phyloP scores from a whole-genome alignment of 1,140 invertebrate genomes.

The Stegodyphus mimosarum region DNA sequence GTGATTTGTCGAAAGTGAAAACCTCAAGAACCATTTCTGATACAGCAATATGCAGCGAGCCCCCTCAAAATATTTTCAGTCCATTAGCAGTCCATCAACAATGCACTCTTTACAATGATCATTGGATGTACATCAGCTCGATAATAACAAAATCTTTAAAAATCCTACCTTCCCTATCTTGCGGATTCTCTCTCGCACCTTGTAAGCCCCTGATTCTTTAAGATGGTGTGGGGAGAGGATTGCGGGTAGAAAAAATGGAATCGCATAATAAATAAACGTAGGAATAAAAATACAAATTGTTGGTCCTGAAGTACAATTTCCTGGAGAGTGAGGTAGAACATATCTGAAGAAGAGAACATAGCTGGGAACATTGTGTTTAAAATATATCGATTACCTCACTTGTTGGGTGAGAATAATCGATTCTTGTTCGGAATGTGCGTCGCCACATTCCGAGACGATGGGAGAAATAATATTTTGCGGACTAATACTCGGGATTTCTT shows the following conservation, averaged over 20 bases:
- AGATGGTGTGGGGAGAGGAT: too few species aligned
- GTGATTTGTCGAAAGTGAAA: too few species aligned
- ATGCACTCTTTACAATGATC: not conserved
- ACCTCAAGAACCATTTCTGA: too few species aligned
- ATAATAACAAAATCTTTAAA: not conserved
- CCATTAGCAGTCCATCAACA: slow-evolving; percentile 3
- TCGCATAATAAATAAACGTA: slow-evolving; percentile 6
- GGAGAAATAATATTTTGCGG: not conserved
- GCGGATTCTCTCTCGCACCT: not conserved
- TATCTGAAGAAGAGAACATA: too few species aligned
- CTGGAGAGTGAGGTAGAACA: not conserved
- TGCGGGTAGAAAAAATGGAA: not conserved
- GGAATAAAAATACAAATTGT: slow-evolving; percentile 28
- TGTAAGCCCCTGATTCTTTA: too few species aligned
- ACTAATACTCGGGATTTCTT: not conserved
- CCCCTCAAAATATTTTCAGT: not conserved
- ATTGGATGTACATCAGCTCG: slow-evolving; percentile 5
- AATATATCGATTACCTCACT: slow-evolving; percentile 28
- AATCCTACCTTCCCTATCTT: not conserved
- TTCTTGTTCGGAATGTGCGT: not conserved
- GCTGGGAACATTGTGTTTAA: not conserved
- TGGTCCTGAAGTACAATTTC: slow-evolving; percentile 7
- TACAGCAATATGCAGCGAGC: not conserved
- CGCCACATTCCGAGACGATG: not conserved
- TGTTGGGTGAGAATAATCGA: slow-evolving; percentile 17